Evolutionary conservation across 1,140 invertebrate genomes (phyloP), one percentile per base, ranked within the genome.

Genomic region (Stegodyphus dumicola): DNA sequence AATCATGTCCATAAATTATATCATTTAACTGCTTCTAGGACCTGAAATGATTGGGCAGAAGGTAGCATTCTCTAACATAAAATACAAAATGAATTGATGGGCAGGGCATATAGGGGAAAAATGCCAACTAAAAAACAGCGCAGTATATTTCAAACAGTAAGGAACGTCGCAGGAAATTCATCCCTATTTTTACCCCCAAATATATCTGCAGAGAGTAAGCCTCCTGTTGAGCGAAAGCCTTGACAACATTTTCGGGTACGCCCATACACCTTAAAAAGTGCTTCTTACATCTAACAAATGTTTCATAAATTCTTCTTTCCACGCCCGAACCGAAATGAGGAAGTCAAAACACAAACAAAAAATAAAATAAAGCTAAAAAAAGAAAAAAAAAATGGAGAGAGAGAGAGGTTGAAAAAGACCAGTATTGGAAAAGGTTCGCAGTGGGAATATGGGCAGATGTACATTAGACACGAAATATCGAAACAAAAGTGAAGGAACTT

Each of bases 401-500:
- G 65, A 17, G 18, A 15, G 56, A 15, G 56, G 77, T 52, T 18
- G 11, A 9, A 67, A 67, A 67, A 33, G 33, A 51, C 49, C 6
- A 54, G 52, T 80, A 80, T 80, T 80, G 77, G 77, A 80, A 75
- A 80, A n/a, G 7, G 67, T 49, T 51, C 66, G 33, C 18, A 70
- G 67, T 80, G 77, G 69, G 77, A 80, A 80, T 71, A 48, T 33
- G 67, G 77, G 10, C 77, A 80, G 67, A 71, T 80, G 77, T 66
- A 78, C 51, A 17, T 10, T 51, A 49, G 33, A 80, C 67, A 80
- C 66, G 77, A 80, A 80, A 71, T 71, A 18, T 71, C 49, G 33
- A 80, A 71, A 7, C 48, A 67, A 18, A 78, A 66, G 64, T 52
- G 76, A 80, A 60, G 33, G 67, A 80, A 80, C 77, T 71, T 80